Conservation (phyloP, 1,140 invertebrate species). For the Globodera rostochiensis region DNA sequence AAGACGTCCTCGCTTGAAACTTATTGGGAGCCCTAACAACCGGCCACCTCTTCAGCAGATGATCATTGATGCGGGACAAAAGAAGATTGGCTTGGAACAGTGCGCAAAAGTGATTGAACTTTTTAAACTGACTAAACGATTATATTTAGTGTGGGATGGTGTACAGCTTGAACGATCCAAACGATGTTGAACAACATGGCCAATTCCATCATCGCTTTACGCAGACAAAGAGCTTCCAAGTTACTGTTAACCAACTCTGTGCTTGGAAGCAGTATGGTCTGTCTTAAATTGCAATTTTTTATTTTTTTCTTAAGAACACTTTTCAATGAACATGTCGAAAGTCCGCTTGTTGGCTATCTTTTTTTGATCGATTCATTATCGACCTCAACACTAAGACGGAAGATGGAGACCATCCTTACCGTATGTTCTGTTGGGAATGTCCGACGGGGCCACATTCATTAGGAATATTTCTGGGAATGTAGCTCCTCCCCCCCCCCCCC, state of each 20-base stretch:
- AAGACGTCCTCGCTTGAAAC: constrained; percentile 23
- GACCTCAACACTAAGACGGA: constrained; percentile 35
- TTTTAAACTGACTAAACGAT: constrained; percentile 5
- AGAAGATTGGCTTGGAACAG: constrained; percentile 44
- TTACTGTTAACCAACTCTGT: constrained; percentile 32
- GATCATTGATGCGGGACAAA: constrained; percentile 52
- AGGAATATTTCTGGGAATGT: too few species aligned
- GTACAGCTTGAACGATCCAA: constrained; percentile 42
- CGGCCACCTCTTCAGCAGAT: constrained; percentile 22
- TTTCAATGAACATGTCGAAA: constrained; percentile 16
- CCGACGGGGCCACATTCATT: too few species aligned
- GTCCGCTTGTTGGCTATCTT: constrained; percentile 30
- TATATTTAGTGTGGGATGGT: constrained; percentile 52
- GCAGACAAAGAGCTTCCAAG: constrained; percentile 41
- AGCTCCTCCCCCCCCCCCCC: too few species aligned
- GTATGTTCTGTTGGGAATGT: constrained; percentile 9
- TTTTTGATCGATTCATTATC: constrained; percentile 31
- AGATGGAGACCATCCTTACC: constrained; percentile 34
- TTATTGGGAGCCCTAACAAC: constrained; percentile 10
- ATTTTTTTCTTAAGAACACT: constrained; percentile 25
- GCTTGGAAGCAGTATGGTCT: constrained; percentile 42
- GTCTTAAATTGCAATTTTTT: background rate
- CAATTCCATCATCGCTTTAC: constrained; percentile 49
- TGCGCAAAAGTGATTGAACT: constrained; percentile 36
- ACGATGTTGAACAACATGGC: constrained; percentile 38